Percentiles rank a stretch among this genome's conserved stretches.
phyloP scores from a whole-genome alignment of 1,140 invertebrate genomes.

The Medauroidea extradentata region DNA sequence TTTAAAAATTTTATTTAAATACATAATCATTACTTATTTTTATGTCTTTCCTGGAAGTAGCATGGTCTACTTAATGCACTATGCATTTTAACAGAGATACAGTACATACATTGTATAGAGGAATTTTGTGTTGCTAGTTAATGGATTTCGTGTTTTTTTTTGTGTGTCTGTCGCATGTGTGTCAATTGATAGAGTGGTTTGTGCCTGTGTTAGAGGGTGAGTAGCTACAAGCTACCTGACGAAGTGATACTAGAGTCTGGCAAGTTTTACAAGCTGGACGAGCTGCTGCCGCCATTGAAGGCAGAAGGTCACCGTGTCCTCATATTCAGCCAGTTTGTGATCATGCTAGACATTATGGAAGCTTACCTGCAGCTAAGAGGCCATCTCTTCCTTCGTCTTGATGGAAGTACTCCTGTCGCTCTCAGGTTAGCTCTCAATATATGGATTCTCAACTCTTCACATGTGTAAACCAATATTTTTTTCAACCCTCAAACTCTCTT shows the following conservation, averaged over 20 bases:
- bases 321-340: conserved; percentile 93
- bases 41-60: no score
- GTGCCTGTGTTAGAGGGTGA: background rate
- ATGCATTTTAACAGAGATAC: no score
- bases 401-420: conserved; percentile 77
- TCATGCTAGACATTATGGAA: conserved; percentile 86
- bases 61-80: no score
- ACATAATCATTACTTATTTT: no score
- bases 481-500: no score
- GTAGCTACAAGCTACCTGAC: conserved; percentile 55
- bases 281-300: conserved; percentile 68
- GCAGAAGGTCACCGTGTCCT: conserved; percentile 71
- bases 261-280: conserved; percentile 79
- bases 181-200: no score
- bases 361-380: conserved; percentile 72
- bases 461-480: no score
- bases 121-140: no score
- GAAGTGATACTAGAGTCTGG: conserved; percentile 71
- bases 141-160: no score
- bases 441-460: background rate
- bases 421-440: conserved; percentile 50
- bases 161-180: background rate
- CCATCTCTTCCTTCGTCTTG: conserved; percentile 72
- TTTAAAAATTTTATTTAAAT: no score
- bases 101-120: no score